A percentile compares a stretch with the other conserved stretches of the same genome.
These are phyloP conservation scores for Megalops atlanticus DNA, from an alignment of 2,113 vertebrate genomes.

Conservation along the genomic window DNA sequence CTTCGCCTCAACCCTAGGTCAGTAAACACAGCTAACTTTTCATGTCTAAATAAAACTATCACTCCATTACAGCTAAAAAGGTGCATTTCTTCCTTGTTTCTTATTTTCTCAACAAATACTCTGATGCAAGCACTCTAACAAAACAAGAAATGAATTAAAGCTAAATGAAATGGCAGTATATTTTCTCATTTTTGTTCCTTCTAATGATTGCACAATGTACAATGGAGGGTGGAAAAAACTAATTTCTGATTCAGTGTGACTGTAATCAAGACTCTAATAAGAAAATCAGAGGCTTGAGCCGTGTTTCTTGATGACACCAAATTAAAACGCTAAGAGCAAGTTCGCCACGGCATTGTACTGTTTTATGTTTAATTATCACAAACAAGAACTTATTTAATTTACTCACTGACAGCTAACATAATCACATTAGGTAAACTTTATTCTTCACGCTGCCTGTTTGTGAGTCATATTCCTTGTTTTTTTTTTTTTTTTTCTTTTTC, in stretches of 20 bases:
- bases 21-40: no score
- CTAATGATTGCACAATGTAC: no score
- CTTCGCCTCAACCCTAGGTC: not conserved
- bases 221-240: no score
- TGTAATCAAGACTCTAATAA: constrained; percentile 28
- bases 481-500: not conserved
- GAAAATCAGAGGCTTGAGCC: not conserved
- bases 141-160: no score
- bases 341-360: not conserved
- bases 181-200: no score
- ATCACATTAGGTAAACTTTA: constrained; percentile 10
- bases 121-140: no score
- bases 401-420: constrained; percentile 13
- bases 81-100: no score
- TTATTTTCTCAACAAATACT: not conserved
- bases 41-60: not conserved
- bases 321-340: constrained; percentile 7
- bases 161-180: no score
- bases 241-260: constrained; percentile 21
- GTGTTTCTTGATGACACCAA: constrained; percentile 3
- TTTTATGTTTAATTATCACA: constrained; percentile 25
- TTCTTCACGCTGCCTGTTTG: constrained; percentile 5
- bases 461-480: not conserved
- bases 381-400: constrained; percentile 25
- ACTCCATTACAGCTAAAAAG: no score